Conservation (phyloP, 2,113 vertebrate species). For the Pachyramphus minor region DNA sequence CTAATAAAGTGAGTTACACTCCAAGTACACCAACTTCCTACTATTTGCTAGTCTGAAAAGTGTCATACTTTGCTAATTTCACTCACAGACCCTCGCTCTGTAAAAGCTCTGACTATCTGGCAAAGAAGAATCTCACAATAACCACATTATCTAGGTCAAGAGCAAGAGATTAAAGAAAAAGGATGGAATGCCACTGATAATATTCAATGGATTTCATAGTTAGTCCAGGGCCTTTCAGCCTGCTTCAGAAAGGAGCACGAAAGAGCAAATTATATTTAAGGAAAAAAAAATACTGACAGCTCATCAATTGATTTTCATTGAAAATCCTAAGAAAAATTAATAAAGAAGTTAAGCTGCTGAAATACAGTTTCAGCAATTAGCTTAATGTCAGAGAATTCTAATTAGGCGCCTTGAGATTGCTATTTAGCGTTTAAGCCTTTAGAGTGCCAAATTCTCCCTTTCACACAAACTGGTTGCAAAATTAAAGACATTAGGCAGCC, state of each 20-base stretch:
- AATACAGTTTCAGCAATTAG: constrained; percentile 97
- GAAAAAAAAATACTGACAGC: constrained; percentile 69
- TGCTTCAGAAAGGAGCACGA: constrained; percentile 54
- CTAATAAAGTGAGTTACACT: background rate
- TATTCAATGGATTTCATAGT: constrained; percentile 62
- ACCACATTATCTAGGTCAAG: constrained; percentile 65
- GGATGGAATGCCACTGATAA: constrained; percentile 77
- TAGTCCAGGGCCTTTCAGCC: constrained; percentile 60
- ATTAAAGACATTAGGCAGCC: constrained; percentile 98
- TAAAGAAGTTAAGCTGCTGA: constrained; percentile 98
- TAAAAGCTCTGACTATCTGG: constrained; percentile 27
- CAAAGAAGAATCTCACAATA: constrained; percentile 37
- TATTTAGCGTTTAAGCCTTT: constrained; percentile 88
- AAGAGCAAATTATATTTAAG: constrained; percentile 66
- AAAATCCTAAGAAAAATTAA: constrained; percentile 93
- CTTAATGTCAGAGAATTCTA: constrained; percentile 99
- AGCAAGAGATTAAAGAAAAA: constrained; percentile 72
- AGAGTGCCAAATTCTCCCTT: constrained; percentile 88
- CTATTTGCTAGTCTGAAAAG: background rate
- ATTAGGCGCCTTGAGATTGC: constrained; percentile 95
- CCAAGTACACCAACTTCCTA: background rate
- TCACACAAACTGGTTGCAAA: constrained; percentile 90
- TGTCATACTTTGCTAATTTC: constrained; percentile 3
- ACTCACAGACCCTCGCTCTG: background rate
- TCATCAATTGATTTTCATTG: constrained; percentile 83